Evolutionary conservation across 2,888 invertebrate genomes (phyloP), one percentile per base, ranked within the genome.

Genomic region (Tolmerus cingulatus): DNA sequence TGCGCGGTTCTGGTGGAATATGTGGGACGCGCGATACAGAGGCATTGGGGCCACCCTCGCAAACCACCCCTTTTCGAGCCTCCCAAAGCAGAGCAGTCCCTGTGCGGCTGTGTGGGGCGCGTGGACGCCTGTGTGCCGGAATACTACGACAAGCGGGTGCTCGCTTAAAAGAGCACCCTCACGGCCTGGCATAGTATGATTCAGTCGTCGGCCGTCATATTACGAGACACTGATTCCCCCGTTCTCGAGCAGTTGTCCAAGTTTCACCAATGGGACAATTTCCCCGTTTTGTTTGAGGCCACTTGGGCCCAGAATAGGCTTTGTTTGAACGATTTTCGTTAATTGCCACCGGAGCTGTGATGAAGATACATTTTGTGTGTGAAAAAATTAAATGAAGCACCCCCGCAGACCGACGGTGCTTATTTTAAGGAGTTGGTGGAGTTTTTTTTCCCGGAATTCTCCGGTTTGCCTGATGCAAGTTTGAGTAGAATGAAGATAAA

Each of bases 151-250:
- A 74, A n/a, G 74, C 43, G 82, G 27, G 27, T 43, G 19, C 37
- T 37, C 37, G 19, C 74, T 34, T 86, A 74, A 74, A 86, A 86
- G 30, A 76, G 74, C 86, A 86, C 86, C 76, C 86, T 85, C 76
- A 81, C 81, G 81, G 55, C 27, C 81, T 81, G 7, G 74, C 76
- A 74, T 86, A 57, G 86, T 74, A 86, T 86, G 76, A 86, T 86
- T 86, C 76, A 86, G 86, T 86, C 86, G 86, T 86, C 86, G 76
- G 74, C 86, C 86, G 86, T 86, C 86, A 86, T 76, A 86, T 86
- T 86, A 76, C 76, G 74, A 76, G 74, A 86, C 86, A 86, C 43
- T 74, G 86, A 74, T 74, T 74, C 84, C 37, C 84, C 84, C 84
- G 84, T 84, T 57, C 40, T 66, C 74, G n/a, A 46, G 74, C 5